These are phyloP conservation scores for Strigops habroptila DNA, from an alignment of 2,113 vertebrate species.

Conservation along the genomic window DNA sequence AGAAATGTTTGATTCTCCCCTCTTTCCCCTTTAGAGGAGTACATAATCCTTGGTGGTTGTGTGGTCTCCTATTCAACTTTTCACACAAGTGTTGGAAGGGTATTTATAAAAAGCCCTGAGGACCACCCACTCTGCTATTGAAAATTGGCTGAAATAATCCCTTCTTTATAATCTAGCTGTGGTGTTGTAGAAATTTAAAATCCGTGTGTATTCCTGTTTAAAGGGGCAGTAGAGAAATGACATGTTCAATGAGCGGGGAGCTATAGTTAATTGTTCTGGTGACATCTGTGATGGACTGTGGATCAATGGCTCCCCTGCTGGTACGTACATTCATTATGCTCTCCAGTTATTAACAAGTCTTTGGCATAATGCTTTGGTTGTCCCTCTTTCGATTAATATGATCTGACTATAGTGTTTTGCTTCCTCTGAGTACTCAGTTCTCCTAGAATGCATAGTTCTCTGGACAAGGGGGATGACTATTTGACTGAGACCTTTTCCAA, in stretches of 20 bases:
- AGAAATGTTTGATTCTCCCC: slow-evolving; percentile 45
- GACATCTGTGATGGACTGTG: slow-evolving; percentile 70
- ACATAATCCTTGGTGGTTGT: slow-evolving; percentile 62
- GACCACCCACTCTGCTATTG: slow-evolving; percentile 72
- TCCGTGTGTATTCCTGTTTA: slow-evolving; percentile 27
- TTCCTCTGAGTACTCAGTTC: neutral
- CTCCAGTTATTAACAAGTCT: slow-evolving; percentile 10
- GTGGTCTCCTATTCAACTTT: slow-evolving; percentile 65
- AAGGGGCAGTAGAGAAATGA: slow-evolving; percentile 75
- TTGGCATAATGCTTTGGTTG: slow-evolving; percentile 13
- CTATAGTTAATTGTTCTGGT: slow-evolving; percentile 65
- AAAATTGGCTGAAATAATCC: slow-evolving; percentile 64
- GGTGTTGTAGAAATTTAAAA: slow-evolving; percentile 46
- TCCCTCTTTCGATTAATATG: slow-evolving; percentile 30
- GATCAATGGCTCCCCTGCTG: slow-evolving; percentile 68
- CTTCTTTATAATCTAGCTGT: slow-evolving; percentile 45
- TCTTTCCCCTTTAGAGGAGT: slow-evolving; percentile 3
- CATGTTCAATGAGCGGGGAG: slow-evolving; percentile 63
- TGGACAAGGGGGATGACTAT: neutral
- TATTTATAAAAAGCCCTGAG: slow-evolving; percentile 59
- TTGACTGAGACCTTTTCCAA: neutral
- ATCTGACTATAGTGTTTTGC: neutral
- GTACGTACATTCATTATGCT: slow-evolving; percentile 56
- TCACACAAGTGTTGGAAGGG: slow-evolving; percentile 60
- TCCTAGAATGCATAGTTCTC: neutral